Evolutionary conservation across 2,113 vertebrate species (phyloP).

Genomic region (sheep (Ovis aries)): DNA sequence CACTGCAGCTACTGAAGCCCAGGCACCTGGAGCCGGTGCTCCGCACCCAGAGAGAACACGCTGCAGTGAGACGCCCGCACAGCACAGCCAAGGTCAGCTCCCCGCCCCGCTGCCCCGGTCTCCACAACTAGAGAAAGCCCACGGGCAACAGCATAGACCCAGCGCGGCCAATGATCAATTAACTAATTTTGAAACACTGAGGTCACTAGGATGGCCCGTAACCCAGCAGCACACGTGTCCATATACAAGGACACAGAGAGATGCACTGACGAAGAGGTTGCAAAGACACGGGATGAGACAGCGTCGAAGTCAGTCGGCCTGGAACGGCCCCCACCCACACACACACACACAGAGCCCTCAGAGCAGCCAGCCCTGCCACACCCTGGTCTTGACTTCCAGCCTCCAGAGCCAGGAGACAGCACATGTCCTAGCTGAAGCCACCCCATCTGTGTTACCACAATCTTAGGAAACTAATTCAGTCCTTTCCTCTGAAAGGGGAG

Average conservation of each 20-base stretch:
- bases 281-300: background rate
- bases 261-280: background rate
- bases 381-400: background rate
- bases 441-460: accelerated
- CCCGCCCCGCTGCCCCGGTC: background rate
- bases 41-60: background rate
- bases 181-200: background rate
- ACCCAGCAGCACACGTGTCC: background rate
- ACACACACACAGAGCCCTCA: background rate
- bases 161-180: background rate
- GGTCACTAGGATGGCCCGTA: background rate
- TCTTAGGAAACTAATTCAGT: accelerated
- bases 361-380: background rate
- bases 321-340: background rate
- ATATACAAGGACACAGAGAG: background rate
- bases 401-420: background rate
- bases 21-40: background rate
- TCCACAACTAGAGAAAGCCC: background rate
- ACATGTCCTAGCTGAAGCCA: background rate
- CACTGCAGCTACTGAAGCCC: background rate
- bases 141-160: background rate
- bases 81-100: background rate
- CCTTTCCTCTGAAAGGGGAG: background rate
- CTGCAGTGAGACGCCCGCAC: background rate
- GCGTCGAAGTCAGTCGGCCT: background rate